Evolutionary conservation across 2,888 invertebrate genomes (phyloP).

Genomic region (Tenthredo distinguenda): DNA sequence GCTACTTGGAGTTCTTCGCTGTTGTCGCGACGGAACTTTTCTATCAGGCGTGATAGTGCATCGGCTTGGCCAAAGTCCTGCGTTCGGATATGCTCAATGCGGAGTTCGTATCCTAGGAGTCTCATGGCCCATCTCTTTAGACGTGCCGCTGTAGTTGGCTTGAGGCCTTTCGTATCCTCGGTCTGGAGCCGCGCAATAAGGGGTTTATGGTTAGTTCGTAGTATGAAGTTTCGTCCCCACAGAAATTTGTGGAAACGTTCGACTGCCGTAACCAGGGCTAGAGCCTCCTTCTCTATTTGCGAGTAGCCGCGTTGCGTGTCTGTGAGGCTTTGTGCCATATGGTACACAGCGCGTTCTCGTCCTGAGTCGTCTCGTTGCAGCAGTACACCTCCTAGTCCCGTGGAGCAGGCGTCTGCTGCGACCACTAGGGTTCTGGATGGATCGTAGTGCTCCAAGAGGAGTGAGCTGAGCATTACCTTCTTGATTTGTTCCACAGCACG

Average conservation of each 20-base stretch:
- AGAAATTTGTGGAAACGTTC: slow-evolving; percentile 51
- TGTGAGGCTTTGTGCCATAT: slow-evolving; percentile 52
- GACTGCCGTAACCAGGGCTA: slow-evolving; percentile 49
- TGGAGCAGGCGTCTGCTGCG: slow-evolving; percentile 47
- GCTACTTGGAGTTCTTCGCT: slow-evolving; percentile 53
- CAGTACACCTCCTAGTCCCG: slow-evolving; percentile 49
- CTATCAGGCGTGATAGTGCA: slow-evolving; percentile 53
- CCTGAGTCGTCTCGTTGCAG: slow-evolving; percentile 53
- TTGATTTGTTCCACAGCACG: too few relatives aligned
- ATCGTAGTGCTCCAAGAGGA: too few relatives aligned
- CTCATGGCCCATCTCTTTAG: slow-evolving; percentile 53
- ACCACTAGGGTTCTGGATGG: slow-evolving; percentile 20
- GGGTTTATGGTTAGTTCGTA: slow-evolving; percentile 54
- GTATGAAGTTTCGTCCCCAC: slow-evolving; percentile 48
- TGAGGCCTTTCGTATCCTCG: slow-evolving; percentile 46
- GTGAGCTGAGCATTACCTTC: too few relatives aligned
- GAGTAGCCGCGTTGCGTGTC: slow-evolving; percentile 49
- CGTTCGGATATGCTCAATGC: slow-evolving; percentile 52
- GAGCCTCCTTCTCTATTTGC: slow-evolving; percentile 51
- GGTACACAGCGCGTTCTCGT: slow-evolving; percentile 51
- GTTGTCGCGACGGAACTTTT: slow-evolving; percentile 52
- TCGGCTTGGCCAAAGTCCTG: slow-evolving; percentile 53
- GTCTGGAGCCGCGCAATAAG: slow-evolving; percentile 49
- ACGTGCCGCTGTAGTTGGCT: slow-evolving; percentile 50
- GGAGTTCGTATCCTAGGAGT: slow-evolving; percentile 52